Evolutionary conservation across 1,140 invertebrate genomes (phyloP), one percentile per base, ranked within the genome.

Genomic region (Antheraea mylitta): DNA sequence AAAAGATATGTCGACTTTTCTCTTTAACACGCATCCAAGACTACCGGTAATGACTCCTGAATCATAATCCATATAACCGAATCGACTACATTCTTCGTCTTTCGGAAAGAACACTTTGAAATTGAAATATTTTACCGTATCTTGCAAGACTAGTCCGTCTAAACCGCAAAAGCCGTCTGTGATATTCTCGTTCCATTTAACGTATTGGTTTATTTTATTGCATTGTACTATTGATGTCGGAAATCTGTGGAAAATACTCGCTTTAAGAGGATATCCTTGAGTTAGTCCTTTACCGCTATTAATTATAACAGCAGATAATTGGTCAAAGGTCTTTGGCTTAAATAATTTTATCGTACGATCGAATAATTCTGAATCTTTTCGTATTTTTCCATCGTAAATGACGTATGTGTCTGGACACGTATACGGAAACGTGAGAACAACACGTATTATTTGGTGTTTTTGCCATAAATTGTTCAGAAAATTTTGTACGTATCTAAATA

Each of bases 391-490:
- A 58, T 70, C 18, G 62, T 73, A 81, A 42, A 74, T 22, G 11
- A 73, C 53, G 45, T 70, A 74, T 64, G 67, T 70, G 2, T 69
- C 18, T 45, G 75, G 71, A 30, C 79, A 81, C 5, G 64, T 42
- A 10, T 65, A 19, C 60, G 77, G 79, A 22, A 79, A 75, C 53
- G 45, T 58, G 13, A 79, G 0, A 8, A 71, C 36, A 3, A 71
- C 72, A 45, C 62, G 18, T n/a, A 76, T 64, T 0, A 75, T 67
- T 36, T 65, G 48, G 61, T 68, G 70, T 59, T 64, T 68, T 19
- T 74, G 70, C 79, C 79, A 81, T 10, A 81, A n/a, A 13, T 53
- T 18, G 61, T 81, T 81, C n/a, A 81, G 61, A 48, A 73, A 72
- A 11, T 64, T 42, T 60, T 79, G 59, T 18, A 76, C 64, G 0